These are phyloP conservation scores for Conus betulinus DNA, from an alignment of 1,140 invertebrate genomes.

Conservation along the genomic window DNA sequence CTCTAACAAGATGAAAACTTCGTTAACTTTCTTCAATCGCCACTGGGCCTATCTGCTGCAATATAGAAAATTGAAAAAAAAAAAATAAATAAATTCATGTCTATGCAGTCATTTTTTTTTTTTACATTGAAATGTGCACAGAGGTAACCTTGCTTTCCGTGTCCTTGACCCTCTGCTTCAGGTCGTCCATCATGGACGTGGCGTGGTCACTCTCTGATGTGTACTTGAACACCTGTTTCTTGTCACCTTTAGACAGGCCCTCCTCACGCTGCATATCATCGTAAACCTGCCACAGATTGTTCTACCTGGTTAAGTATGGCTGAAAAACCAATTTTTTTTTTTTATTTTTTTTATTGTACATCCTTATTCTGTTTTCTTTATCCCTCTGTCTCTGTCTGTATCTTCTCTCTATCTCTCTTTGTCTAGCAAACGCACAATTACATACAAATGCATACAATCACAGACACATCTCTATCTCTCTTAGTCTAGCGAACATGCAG, in stretches of 20 bases:
- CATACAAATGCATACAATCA: neutral
- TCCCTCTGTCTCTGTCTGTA: no score
- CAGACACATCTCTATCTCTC: neutral
- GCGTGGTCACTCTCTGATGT: conserved; percentile 41
- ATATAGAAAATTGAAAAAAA: no score
- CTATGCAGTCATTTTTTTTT: no score
- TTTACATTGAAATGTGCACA: no score
- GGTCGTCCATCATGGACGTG: conserved; percentile 32
- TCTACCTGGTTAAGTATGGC: neutral
- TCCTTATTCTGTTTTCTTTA: neutral
- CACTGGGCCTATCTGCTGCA: no score
- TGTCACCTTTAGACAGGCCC: conserved; percentile 23
- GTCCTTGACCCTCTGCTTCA: conserved; percentile 40
- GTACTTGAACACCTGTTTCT: conserved; percentile 35
- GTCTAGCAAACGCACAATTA: neutral
- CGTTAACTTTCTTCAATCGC: no score
- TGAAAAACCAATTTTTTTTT: neutral
- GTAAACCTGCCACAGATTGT: neutral
- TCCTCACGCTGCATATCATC: conserved; percentile 24
- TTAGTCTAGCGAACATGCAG: neutral
- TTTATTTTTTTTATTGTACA: neutral
- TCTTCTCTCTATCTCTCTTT: no score
- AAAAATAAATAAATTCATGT: no score
- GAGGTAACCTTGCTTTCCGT: conserved; percentile 25
- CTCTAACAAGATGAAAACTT: no score